Conservation (phyloP, 2,888 invertebrate species). For the Eristalis arbustorum region DNA sequence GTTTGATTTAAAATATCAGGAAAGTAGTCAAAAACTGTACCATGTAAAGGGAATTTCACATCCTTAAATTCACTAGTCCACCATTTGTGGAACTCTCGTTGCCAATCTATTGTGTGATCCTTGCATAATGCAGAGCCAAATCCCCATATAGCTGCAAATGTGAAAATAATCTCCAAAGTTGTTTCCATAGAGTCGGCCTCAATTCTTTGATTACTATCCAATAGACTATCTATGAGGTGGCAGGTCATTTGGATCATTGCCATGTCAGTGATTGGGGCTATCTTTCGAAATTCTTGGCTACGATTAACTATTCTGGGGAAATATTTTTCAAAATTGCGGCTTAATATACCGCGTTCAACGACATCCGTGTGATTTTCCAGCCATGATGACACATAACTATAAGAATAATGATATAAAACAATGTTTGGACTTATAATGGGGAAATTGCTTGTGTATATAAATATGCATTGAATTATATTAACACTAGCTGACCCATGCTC, state of each 20-base stretch:
- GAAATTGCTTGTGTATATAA: too few relatives aligned
- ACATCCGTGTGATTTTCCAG: conserved; percentile 88
- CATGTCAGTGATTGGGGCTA: conserved; percentile 94
- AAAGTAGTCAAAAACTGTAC: conserved; percentile 93
- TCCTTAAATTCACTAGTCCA: conserved; percentile 96
- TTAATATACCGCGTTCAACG: conserved; percentile 90
- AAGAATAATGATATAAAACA: conserved; percentile 63
- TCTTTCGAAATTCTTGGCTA: conserved; percentile 90
- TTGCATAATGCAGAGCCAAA: conserved; percentile 95
- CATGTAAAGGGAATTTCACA: conserved; percentile 91
- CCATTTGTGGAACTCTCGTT: conserved; percentile 97
- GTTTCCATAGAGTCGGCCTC: conserved; percentile 85
- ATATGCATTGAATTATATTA: too few relatives aligned
- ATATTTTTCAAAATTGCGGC: conserved; percentile 96
- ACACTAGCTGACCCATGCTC: too few relatives aligned
- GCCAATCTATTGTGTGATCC: conserved; percentile 94
- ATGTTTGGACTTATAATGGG: conserved; percentile 24
- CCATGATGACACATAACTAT: conserved; percentile 93
- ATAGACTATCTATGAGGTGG: conserved; percentile 90
- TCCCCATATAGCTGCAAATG: conserved; percentile 94
- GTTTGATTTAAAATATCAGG: conserved; percentile 92
- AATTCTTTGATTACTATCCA: conserved; percentile 78
- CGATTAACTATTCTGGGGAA: conserved; percentile 91
- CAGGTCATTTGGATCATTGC: conserved; percentile 95
- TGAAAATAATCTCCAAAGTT: conserved; percentile 94